Evolutionary conservation across 2,113 vertebrate genomes (phyloP), one percentile per base, ranked within the genome.

Genomic region (Oreotrochilus melanogaster): DNA sequence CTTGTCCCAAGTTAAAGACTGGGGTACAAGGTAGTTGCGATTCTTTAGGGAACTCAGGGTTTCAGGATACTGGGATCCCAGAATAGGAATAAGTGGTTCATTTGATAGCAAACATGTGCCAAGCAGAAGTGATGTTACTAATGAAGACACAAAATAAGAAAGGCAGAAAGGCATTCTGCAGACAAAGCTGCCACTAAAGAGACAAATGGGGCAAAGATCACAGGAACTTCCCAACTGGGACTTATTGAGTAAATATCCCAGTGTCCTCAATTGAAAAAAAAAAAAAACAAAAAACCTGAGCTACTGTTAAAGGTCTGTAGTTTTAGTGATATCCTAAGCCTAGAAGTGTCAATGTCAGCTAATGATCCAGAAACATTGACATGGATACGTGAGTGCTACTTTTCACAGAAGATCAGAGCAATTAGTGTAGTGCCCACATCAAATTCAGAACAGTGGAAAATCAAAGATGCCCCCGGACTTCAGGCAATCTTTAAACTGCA

Each of bases 341-440:
- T 72, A 54, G 21, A 85, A 73, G 12, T 37, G 60, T 95, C 81
- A 75, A 54, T 91, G 70, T 92, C 89, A 92, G 62, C 25, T 89
- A 95, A 88, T 66, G 87, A 86, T 88, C 54, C 33, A 43, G 78
- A 87, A 93, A 85, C 53, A 79, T 37, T 58, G 78, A 82, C 93
- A 88, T 33, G 54, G 58, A 35, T 65, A 69, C 0, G 0, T 84
- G 64, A 67, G 22, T 16, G 61, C 62, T 92, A 81, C 66, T 70
- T 85, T 92, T 89, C 87, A 85, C 47, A 78, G 62, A 65, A 10
- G 48, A 94, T 95, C 91, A 88, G 66, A 87, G 37, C 58, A 96
- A 97, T 89, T 92, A 92, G 45, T 54, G 42, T 70, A 89, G 33
- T 72, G 56, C 48, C 45, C 28, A 72, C 54, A 79, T 70, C 76